Evolutionary conservation across 2,888 invertebrate genomes (phyloP).

Genomic region (Ophraella communa): DNA sequence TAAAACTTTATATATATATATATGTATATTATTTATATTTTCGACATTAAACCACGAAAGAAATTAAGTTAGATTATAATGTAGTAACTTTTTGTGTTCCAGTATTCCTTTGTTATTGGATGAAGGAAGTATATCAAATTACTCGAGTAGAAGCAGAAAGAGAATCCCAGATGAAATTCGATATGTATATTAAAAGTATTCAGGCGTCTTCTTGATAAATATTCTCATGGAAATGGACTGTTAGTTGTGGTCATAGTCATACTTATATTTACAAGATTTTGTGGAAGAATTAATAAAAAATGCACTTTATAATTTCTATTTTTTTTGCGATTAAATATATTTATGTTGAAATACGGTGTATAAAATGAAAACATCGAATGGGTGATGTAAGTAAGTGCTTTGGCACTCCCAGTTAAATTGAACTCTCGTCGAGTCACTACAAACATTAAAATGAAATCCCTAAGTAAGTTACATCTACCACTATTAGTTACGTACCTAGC

Average conservation of each 20-base stretch:
- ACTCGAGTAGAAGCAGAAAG: constrained; percentile 48
- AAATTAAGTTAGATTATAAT: constrained; percentile 4
- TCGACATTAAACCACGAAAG: not conserved
- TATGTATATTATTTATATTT: not conserved
- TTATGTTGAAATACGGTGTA: no score
- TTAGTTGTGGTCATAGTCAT: not conserved
- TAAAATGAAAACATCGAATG: no score
- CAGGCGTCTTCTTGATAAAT: constrained; percentile 17
- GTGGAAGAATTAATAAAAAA: not conserved
- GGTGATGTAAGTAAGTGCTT: not conserved
- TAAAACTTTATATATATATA: not conserved
- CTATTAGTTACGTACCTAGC: constrained; percentile 4
- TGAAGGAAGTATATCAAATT: constrained; percentile 50
- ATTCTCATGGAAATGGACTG: constrained; percentile 21
- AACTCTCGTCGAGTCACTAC: not conserved
- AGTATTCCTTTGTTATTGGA: constrained; percentile 29
- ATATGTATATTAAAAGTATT: constrained; percentile 42
- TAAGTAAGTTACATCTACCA: not conserved
- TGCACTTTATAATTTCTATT: no score
- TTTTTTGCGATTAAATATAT: no score
- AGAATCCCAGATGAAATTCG: constrained; percentile 57
- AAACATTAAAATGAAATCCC: not conserved
- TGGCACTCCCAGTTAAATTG: not conserved
- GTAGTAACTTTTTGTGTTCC: constrained; percentile 11
- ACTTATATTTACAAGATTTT: not conserved